Evolutionary conservation across 2,888 invertebrate species (phyloP).

Genomic region (Habrosyne pyritoides): DNA sequence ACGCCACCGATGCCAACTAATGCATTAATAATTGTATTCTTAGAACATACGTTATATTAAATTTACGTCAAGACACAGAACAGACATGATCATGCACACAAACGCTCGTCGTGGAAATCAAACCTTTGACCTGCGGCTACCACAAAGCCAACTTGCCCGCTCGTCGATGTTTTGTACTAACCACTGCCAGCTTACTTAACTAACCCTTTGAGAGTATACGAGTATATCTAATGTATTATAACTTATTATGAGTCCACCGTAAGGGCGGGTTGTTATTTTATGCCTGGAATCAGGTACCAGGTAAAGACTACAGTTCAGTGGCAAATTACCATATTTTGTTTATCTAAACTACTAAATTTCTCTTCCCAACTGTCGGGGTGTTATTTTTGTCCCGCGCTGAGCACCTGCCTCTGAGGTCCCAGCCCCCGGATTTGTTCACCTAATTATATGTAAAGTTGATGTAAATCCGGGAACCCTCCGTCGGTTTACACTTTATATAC

Average conservation of each 20-base stretch:
- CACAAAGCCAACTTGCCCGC: too few relatives aligned
- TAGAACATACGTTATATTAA: too few relatives aligned
- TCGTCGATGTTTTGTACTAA: too few relatives aligned
- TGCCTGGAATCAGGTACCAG: background rate
- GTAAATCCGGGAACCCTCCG: constrained; percentile 47
- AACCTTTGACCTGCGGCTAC: too few relatives aligned
- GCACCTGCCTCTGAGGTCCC: constrained; percentile 23
- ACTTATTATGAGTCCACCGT: background rate
- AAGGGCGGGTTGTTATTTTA: background rate
- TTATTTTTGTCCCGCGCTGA: constrained; percentile 11
- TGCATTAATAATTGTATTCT: too few relatives aligned
- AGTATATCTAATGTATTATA: too few relatives aligned
- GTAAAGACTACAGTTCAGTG: background rate
- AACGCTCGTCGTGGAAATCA: too few relatives aligned
- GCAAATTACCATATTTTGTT: background rate
- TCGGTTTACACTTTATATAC: constrained; percentile 23
- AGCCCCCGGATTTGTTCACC: constrained; percentile 23
- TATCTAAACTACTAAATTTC: constrained; percentile 2
- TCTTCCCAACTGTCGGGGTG: background rate
- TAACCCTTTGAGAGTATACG: too few relatives aligned
- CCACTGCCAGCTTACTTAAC: too few relatives aligned
- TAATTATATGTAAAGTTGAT: constrained; percentile 60
- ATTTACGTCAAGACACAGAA: too few relatives aligned
- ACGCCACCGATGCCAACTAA: too few relatives aligned
- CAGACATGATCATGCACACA: too few relatives aligned